Evolutionary conservation across 1,140 invertebrate species (phyloP).

Genomic region (Plodia interpunctella): DNA sequence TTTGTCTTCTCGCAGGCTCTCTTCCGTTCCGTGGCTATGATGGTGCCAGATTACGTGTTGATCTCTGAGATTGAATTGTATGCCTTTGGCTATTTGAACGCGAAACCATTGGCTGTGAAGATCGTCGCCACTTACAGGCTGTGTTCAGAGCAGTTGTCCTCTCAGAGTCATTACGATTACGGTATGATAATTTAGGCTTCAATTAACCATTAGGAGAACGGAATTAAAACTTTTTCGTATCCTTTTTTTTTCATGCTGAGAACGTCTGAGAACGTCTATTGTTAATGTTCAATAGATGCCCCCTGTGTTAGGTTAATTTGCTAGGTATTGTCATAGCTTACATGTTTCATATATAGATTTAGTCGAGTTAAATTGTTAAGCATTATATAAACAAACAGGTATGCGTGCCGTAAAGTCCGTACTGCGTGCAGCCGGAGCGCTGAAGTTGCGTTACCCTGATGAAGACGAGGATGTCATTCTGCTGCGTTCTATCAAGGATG

Average conservation of each 20-base stretch:
- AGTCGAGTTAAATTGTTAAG: too few relatives aligned
- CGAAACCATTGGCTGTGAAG: slow-evolving; percentile 93
- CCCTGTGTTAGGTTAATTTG: too few relatives aligned
- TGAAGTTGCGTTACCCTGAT: slow-evolving; percentile 93
- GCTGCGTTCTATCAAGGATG: slow-evolving; percentile 93
- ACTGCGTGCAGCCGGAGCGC: slow-evolving; percentile 90
- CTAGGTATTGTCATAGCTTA: too few relatives aligned
- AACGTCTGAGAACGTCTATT: too few relatives aligned
- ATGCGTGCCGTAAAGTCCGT: slow-evolving; percentile 95
- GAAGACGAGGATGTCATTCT: slow-evolving; percentile 90
- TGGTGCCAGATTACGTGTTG: slow-evolving; percentile 97
- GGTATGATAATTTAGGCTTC: slow-evolving; percentile 74
- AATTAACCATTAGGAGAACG: too few relatives aligned
- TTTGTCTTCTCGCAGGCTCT: slow-evolving; percentile 80
- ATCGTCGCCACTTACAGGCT: slow-evolving; percentile 95
- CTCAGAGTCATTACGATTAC: slow-evolving; percentile 97
- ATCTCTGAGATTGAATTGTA: slow-evolving; percentile 97
- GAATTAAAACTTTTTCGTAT: too few relatives aligned
- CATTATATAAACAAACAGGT: slow-evolving; percentile 57
- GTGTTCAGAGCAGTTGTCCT: slow-evolving; percentile 96
- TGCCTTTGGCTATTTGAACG: slow-evolving; percentile 94
- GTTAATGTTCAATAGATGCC: too few relatives aligned
- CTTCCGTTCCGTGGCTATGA: slow-evolving; percentile 98
- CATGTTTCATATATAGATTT: too few relatives aligned
- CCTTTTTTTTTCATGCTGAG: too few relatives aligned